These are phyloP conservation scores for Spodoptera litura DNA, from an alignment of 1,140 invertebrate genomes.

Conservation along the genomic window DNA sequence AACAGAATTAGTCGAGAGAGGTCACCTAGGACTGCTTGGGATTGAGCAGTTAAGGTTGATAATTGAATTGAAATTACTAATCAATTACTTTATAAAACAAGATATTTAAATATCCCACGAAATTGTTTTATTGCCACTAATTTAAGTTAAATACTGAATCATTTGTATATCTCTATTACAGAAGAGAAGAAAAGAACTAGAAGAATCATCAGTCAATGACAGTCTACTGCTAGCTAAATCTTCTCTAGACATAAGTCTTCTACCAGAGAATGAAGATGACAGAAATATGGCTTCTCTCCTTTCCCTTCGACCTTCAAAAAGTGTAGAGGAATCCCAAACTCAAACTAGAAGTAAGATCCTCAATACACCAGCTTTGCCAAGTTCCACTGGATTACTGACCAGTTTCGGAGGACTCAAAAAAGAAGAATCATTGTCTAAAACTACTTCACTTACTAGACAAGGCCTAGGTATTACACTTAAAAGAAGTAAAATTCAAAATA, in stretches of 20 bases:
- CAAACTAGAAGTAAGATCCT: constrained; percentile 85
- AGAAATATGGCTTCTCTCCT: constrained; percentile 92
- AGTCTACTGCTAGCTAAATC: constrained; percentile 91
- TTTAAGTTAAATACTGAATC: background rate
- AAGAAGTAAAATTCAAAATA: constrained; percentile 56
- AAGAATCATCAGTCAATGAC: constrained; percentile 89
- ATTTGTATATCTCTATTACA: constrained; percentile 67
- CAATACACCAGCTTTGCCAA: constrained; percentile 87
- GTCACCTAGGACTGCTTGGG: too few relatives aligned
- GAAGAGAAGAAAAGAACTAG: constrained; percentile 92
- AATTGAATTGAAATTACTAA: too few relatives aligned
- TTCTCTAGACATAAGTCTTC: constrained; percentile 91
- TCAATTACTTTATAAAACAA: too few relatives aligned
- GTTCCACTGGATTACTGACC: constrained; percentile 84
- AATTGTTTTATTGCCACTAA: too few relatives aligned
- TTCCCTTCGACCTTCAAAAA: constrained; percentile 87
- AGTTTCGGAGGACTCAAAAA: constrained; percentile 86
- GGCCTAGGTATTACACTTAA: constrained; percentile 78
- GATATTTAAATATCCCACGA: too few relatives aligned
- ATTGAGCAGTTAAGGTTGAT: too few relatives aligned
- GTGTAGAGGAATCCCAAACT: constrained; percentile 85
- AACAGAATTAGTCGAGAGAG: too few relatives aligned
- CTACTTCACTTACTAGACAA: constrained; percentile 69
- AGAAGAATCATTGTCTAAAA: constrained; percentile 84
- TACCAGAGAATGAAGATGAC: constrained; percentile 93